Percentiles rank a stretch among this genome's conserved stretches.
Conservation (phyloP, 2,113 vertebrate species). For the Atherinomorus stipes region DNA sequence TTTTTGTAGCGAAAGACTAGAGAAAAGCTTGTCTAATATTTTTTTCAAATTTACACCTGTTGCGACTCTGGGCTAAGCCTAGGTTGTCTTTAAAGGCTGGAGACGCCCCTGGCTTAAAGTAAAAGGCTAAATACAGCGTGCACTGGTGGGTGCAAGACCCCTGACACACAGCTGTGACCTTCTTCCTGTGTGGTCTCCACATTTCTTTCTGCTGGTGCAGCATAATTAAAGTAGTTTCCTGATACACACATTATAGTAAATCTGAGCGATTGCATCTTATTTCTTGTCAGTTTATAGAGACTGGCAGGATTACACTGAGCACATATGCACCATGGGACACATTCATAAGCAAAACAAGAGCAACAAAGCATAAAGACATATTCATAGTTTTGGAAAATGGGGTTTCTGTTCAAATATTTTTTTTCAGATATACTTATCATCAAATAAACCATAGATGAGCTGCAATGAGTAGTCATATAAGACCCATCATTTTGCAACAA, state of each 20-base stretch:
- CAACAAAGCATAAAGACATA: too few relatives aligned
- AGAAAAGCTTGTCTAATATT: too few relatives aligned
- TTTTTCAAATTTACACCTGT: too few relatives aligned
- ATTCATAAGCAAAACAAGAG: too few relatives aligned
- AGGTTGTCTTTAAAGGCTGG: too few relatives aligned
- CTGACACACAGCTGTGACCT: conserved; percentile 16
- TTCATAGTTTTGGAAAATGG: too few relatives aligned
- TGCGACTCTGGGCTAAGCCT: too few relatives aligned
- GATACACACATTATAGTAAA: conserved; percentile 13
- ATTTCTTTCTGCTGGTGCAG: conserved; percentile 7
- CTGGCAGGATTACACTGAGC: too few relatives aligned
- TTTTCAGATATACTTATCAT: not conserved
- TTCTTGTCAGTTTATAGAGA: conserved; percentile 4
- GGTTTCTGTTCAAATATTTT: too few relatives aligned
- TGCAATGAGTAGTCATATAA: not conserved
- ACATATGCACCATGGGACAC: too few relatives aligned
- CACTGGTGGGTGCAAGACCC: not conserved
- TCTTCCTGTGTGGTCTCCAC: conserved; percentile 33
- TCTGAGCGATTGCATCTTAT: conserved; percentile 33
- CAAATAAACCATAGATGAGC: not conserved
- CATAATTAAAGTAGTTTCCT: conserved; percentile 21
- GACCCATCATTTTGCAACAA: not conserved
- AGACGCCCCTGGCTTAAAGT: too few relatives aligned
- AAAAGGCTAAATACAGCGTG: not conserved
- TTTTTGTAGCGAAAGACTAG: too few relatives aligned